Base-by-base conservation (phyloP, 2,888 invertebrate species). In the Nomada fucata region DNA sequence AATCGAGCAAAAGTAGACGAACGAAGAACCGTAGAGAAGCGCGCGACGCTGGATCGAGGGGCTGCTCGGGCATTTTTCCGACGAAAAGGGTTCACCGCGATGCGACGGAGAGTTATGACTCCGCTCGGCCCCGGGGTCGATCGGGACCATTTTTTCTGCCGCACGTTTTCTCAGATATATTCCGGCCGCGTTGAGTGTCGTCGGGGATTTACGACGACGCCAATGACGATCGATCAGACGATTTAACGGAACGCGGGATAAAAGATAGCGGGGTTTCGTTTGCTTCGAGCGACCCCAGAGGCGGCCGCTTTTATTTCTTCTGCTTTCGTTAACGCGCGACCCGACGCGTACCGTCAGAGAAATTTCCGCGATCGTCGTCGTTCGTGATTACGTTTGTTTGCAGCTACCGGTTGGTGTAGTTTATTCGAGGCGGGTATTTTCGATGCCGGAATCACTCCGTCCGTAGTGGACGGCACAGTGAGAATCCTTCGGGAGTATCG, bases 101-200 rank as follows among this genome's bases (percentile, higher is more conserved):
- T 61, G 60, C 60, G 64, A 61, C 71, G 72, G 57, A 76, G 83
- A 86, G 79, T 86, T 86, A 86, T 76, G 79, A 76, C 72, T 72
- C 59, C 52, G 20, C 59, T 68, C 60, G 60, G 47, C 60, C 71
- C 18, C 2, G 15, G 42, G 80, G 18, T 69, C 59, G 67, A 18
- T 15, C 67, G 10, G 36, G 42, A 68, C 36, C 52, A 72, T 78
- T 73, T 81, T 76, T 73, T 42, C 18, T 64, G n/a, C 36, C 47
- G 23, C 23, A 11, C 53, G 20, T 44, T 20, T 42, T 53, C 60
- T 67, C 9, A 5, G 23, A 75, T 60, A 29, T 63, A 55, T 55
- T 57, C 68, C 13, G 15, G 36, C 23, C 52, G 53, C 60, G 64
- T 20, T 26, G 42, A 47, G 44, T 73, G 73, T 70, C 63, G 57